A percentile compares a stretch with the other conserved stretches of the same genome.
Conservation (phyloP, 2,113 vertebrate genomes). For the Indicator maculatus region DNA sequence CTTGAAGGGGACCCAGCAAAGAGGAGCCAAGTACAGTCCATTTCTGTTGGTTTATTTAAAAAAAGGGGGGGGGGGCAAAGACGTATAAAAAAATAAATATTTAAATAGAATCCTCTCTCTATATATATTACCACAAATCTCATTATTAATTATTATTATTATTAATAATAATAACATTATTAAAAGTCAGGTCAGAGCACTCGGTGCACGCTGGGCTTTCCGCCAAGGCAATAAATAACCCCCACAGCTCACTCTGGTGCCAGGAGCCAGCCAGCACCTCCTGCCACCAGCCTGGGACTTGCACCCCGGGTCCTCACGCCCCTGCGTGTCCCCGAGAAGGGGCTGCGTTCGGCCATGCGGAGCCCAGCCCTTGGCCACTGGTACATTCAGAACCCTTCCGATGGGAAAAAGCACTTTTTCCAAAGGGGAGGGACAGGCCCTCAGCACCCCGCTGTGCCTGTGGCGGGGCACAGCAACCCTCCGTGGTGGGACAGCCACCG, state of each 20-base stretch:
- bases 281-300: background rate
- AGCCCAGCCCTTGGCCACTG: background rate
- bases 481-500: accelerated
- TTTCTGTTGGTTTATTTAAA: slow-evolving; percentile 42
- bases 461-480: accelerated
- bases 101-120: slow-evolving; percentile 39
- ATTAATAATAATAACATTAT: slow-evolving; percentile 23
- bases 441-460: background rate
- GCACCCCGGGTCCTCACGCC: accelerated
- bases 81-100: slow-evolving; percentile 72
- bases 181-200: background rate
- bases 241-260: background rate
- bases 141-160: slow-evolving; percentile 40
- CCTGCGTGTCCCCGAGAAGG: background rate
- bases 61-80: background rate
- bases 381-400: background rate
- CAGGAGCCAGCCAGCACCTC: slow-evolving; percentile 49
- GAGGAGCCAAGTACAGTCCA: background rate
- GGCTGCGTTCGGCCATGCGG: accelerated
- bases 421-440: accelerated
- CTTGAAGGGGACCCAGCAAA: background rate
- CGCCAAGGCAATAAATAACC: slow-evolving; percentile 30
- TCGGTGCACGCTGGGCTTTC: background rate
- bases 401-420: background rate
- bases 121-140: slow-evolving; percentile 60